Evolutionary conservation across 1,140 invertebrate species (phyloP), one percentile per base, ranked within the genome.

Genomic region (Lanistes nyassanus): DNA sequence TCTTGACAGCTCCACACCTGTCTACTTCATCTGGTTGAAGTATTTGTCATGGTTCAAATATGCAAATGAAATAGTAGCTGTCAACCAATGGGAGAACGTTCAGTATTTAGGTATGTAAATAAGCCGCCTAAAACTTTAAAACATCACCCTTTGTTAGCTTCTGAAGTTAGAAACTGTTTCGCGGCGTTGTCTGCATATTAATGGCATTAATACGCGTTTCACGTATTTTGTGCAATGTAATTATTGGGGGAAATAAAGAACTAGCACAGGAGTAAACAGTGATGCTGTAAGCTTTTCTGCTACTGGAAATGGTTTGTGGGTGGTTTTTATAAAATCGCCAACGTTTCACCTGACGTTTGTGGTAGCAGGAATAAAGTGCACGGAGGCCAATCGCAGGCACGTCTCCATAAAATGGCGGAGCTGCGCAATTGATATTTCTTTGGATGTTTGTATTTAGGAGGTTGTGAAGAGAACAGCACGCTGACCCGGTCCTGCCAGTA

Each of bases 21-120:
- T 91, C 0, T 99, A 97, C 84, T 94, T 99, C 73, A 91, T 93
- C 72, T 98, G 97, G 95, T 89, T 98, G 73, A 95, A 96, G 23
- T 96, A 97, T 88, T 88, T 98, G n/a, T 98, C 96, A 0, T 99
- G 97, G 96, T 98, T 99, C 89, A 93, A 94, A 65, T 98, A 97
- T 87, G 95, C 94, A 56, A 97, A 96, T 89, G 97, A 98, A 90
- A 95, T 96, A 0, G 89, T 98, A 1, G 90, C 95, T n/a, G 94
- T 98, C 65, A 98, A 97, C 89, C 96, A 99, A 86, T 99, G 97
- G 97, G 87, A 82, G 34, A 60, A 85, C 66, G 77, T 90, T 21
- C 76, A 82, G 29, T 55, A 80, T 29, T 89, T 90, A 64, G 55
- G 84, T 84, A 76, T 77, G 83, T 47, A n/a, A n/a, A 47, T 1